Evolutionary conservation across 2,797 vertebrate genomes (phyloP).

Genomic region (Melanotaenia maccullochi): DNA sequence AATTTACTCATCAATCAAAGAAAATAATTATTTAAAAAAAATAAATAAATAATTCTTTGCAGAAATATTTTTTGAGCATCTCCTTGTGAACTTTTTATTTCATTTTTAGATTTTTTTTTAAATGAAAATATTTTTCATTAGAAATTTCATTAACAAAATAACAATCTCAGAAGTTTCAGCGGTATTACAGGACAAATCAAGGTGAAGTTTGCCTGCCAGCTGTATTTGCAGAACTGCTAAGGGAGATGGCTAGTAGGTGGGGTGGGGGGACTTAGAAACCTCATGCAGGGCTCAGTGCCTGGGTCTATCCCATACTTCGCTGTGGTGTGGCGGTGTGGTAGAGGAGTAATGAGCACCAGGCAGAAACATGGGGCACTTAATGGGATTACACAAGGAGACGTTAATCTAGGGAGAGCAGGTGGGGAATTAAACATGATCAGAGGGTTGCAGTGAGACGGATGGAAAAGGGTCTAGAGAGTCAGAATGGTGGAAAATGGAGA

Average conservation of each 20-base stretch:
- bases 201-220: conserved; percentile 12
- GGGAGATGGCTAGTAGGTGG: background rate
- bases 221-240: background rate
- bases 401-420: conserved; percentile 78
- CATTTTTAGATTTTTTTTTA: no score
- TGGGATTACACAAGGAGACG: conserved; percentile 78
- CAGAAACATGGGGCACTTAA: conserved; percentile 72
- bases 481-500: conserved; percentile 18
- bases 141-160: background rate
- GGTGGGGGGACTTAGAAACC: conserved; percentile 20
- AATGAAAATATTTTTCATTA: background rate
- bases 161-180: background rate
- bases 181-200: background rate
- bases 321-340: conserved; percentile 40
- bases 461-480: conserved; percentile 33
- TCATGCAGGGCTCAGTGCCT: conserved; percentile 43
- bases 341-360: conserved; percentile 69
- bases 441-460: conserved; percentile 47
- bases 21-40: background rate
- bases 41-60: background rate
- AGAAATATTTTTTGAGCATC: background rate
- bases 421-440: conserved; percentile 77
- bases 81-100: no score
- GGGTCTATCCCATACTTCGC: conserved; percentile 62
- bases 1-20: background rate